phyloP scores from a whole-genome alignment of 2,888 invertebrate species.

The Agrotis ipsilon region DNA sequence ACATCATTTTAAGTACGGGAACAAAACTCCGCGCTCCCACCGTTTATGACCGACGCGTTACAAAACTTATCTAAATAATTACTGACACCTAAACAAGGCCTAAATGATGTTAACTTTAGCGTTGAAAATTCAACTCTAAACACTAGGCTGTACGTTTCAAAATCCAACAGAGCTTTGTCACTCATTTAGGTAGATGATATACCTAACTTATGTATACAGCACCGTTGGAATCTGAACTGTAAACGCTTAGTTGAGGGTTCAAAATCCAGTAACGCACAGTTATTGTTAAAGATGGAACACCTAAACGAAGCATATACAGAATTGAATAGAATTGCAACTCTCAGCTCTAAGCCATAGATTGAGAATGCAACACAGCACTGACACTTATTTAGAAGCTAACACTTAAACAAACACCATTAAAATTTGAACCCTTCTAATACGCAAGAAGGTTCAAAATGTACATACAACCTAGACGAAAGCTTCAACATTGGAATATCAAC shows the following conservation, averaged over 20 bases:
- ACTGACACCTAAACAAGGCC: neutral
- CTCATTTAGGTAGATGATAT: too few relatives aligned
- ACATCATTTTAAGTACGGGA: neutral
- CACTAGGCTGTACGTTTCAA: too few relatives aligned
- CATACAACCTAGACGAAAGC: too few relatives aligned
- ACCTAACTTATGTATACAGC: neutral
- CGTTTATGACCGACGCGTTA: neutral
- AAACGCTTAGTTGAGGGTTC: neutral
- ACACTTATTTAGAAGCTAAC: too few relatives aligned
- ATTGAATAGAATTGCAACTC: neutral
- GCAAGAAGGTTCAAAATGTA: too few relatives aligned
- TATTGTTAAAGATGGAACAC: neutral
- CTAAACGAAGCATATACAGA: too few relatives aligned
- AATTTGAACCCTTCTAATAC: too few relatives aligned
- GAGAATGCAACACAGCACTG: neutral
- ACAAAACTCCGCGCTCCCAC: neutral
- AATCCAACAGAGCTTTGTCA: too few relatives aligned
- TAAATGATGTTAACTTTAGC: too few relatives aligned
- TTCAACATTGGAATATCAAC: too few relatives aligned
- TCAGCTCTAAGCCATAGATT: neutral
- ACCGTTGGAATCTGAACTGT: neutral
- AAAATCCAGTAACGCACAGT: neutral
- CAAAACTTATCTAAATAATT: constrained; percentile 14
- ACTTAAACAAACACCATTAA: too few relatives aligned
- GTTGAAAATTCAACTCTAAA: too few relatives aligned